Evolutionary conservation across 1,140 invertebrate genomes (phyloP), one percentile per base, ranked within the genome.

Genomic region (Phortica variegata): DNA sequence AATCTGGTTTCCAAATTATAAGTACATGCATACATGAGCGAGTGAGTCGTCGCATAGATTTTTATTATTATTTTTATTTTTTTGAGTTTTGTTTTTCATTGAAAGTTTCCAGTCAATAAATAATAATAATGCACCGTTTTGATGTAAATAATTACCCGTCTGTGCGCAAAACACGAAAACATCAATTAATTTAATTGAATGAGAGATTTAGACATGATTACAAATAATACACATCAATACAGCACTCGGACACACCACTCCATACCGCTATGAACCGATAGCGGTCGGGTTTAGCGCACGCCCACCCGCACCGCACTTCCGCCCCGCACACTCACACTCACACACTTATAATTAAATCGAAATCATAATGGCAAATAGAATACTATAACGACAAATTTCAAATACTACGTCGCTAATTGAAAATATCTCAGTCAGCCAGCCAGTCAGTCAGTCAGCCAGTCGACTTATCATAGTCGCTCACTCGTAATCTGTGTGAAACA

Each of bases 151-250:
- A n/a, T n/a, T n/a, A n/a, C n/a, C n/a, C n/a, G n/a, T n/a, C 56
- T 47, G 52, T 42, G 26, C 23, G 47, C 41, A 51, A 58, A 53
- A 54, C 45, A 52, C 51, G 38, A 52, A 48, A 51, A 49, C 32
- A 50, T 47, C 58, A 59, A 66, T 61, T 59, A 61, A 57, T 59
- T 66, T 57, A 66, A 66, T 66, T 66, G 56, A 66, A 54, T 54
- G 46, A 47, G 50, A 66, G 61, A 66, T 66, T 65, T 49, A 43
- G 45, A 31, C 37, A 52, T 45, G 61, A 65, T 65, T 65, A 61
- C 19, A 15, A 47, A 23, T 44, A 48, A 41, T 40, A 34, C 33
- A 34, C n/a, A n/a, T n/a, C n/a, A n/a, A n/a, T n/a, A 34, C 33
- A 3, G 20, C 41, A 33, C 16, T 52, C 32, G 32, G 19, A 15